A percentile compares a stretch with the other conserved stretches of the same genome.
These are phyloP conservation scores for Capromys pilorides DNA, from an alignment of 2,797 vertebrate species.

Conservation along the genomic window DNA sequence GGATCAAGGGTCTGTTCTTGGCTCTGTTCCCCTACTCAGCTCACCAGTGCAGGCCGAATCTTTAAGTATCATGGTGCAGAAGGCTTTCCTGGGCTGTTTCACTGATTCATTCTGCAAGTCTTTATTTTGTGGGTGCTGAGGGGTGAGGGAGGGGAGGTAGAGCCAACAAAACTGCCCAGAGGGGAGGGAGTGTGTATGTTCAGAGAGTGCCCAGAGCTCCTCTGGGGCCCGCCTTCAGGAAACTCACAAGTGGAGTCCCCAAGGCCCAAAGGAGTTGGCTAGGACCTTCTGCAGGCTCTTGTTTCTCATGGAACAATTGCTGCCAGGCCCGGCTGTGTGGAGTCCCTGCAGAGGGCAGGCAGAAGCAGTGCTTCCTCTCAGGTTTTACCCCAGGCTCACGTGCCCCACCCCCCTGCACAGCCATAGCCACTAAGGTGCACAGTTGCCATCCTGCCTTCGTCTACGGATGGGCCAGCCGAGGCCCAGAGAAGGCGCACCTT, in stretches of 20 bases:
- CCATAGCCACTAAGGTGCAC: accelerated
- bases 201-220: accelerated
- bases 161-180: no score
- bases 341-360: background rate
- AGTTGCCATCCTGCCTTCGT: background rate
- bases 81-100: background rate
- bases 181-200: background rate
- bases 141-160: no score
- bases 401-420: background rate
- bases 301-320: accelerated
- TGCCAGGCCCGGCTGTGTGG: accelerated
- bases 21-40: background rate
- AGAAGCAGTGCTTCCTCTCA: background rate
- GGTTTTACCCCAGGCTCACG: background rate
- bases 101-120: background rate
- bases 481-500: background rate
- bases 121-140: background rate
- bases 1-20: background rate
- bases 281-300: background rate
- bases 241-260: background rate
- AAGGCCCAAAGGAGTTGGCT: background rate
- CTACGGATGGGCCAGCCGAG: background rate
- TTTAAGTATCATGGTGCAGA: background rate
- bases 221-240: accelerated
- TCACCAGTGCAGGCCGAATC: background rate